Base-by-base conservation (phyloP, 2,888 invertebrate species). In the Nemotelus pantherinus region DNA sequence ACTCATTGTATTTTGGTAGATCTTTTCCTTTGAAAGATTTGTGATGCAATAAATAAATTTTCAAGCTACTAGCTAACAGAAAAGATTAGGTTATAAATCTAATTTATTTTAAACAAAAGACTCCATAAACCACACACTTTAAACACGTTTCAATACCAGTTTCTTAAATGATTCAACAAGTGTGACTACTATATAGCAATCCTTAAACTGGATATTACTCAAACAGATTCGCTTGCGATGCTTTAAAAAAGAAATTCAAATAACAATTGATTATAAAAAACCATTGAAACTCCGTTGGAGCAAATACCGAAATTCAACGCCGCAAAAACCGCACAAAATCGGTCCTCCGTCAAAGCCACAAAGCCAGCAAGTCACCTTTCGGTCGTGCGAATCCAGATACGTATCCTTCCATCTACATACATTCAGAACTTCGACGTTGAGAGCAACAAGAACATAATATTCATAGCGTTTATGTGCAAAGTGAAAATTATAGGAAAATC, bases 401-500 rank as follows among this genome's bases (percentile, higher is more conserved):
- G 60, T 47, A 6, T 47, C 45, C 63, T 5, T 43, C 77, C 71
- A 63, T 45, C 63, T 7, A 41, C 63, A 63, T 41, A 9, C 41
- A 3, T 4, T 57, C 57, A 57, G n/a, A 57, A 4, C 5, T 43
- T 63, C 44, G n/a, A 65, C n/a, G 47, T 44, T 65, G 55, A 2
- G 43, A 64, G 55, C 5, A 64, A 68, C 68, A 67, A 47, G 58
- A 45, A 68, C 76, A 77, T 65, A 68, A 75, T 79, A 79, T 77
- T 80, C 77, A 80, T 77, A 80, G 78, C 79, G 77, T 79, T 80
- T 80, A 80, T 77, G 79, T 78, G 77, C 63, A 76, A 77, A 80
- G 79, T 80, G 77, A 79, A 78, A 79, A 78, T 78, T 71, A 77
- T 77, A 76, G 76, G 78, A 60, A 43, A 44, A 45, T 45, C 45